These are phyloP conservation scores for Odontothrips loti DNA, from an alignment of 2,888 invertebrate species.

Conservation along the genomic window DNA sequence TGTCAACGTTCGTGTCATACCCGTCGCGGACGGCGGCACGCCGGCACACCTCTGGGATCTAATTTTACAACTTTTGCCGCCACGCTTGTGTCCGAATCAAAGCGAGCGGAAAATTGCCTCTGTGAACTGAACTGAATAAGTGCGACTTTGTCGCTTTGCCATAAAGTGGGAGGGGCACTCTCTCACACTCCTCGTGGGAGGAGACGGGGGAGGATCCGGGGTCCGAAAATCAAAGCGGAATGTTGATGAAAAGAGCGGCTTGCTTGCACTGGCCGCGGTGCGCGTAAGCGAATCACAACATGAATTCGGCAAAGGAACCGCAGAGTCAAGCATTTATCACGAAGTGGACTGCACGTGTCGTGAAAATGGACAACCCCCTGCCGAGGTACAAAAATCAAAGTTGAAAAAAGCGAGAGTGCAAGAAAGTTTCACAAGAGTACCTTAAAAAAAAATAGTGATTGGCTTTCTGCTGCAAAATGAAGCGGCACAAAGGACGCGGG, in stretches of 20 bases:
- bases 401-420: no score
- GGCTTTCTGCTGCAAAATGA: neutral
- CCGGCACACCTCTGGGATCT: no score
- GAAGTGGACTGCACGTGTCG: neutral
- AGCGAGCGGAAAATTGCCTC: neutral
- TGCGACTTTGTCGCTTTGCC: conserved; percentile 14
- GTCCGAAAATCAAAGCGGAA: neutral
- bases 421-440: no score
- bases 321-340: neutral
- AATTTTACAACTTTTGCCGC: no score
- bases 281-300: conserved; percentile 5
- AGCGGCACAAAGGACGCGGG: neutral
- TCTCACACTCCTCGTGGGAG: neutral
- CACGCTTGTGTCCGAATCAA: neutral
- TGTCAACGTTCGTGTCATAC: neutral
- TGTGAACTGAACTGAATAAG: neutral
- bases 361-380: neutral
- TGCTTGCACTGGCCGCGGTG: neutral
- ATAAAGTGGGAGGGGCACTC: conserved; percentile 6
- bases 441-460: no score
- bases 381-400: neutral
- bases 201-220: neutral
- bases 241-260: neutral
- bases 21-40: no score
- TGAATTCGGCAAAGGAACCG: neutral